Conservation (phyloP, 2,113 vertebrate species). For the Thalassarche chlororhynchos region DNA sequence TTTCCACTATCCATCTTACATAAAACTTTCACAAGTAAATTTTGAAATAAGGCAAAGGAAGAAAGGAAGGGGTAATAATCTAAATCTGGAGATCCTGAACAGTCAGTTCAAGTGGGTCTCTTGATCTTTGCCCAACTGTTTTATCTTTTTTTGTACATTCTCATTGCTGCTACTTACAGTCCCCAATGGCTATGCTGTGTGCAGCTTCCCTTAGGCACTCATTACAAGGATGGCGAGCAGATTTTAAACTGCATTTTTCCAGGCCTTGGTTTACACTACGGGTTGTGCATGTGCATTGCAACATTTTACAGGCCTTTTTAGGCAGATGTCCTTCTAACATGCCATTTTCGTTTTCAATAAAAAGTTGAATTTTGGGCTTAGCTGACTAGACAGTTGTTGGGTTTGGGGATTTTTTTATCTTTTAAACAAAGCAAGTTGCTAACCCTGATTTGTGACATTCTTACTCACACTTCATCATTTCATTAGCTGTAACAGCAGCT, state of each 20-base stretch:
- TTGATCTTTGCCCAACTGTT: background rate
- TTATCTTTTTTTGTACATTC: background rate
- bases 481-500: background rate
- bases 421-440: background rate
- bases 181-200: accelerated
- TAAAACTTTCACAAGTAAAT: background rate
- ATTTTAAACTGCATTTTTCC: background rate
- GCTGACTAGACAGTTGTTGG: background rate
- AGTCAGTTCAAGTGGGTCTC: background rate
- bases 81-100: background rate
- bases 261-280: background rate
- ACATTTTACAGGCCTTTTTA: background rate
- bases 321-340: background rate
- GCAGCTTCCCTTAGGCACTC: background rate
- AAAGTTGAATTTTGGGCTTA: background rate
- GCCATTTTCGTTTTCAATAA: background rate
- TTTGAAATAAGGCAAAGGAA: background rate
- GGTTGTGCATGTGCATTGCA: background rate
- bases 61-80: background rate
- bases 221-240: background rate
- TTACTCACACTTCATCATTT: background rate
- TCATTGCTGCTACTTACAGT: background rate
- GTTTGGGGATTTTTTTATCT: background rate
- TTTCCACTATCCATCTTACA: background rate
- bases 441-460: background rate